Base-by-base conservation (phyloP, 64 coral and sea anemone species). In the Stichodactyla mertensii region DNA sequence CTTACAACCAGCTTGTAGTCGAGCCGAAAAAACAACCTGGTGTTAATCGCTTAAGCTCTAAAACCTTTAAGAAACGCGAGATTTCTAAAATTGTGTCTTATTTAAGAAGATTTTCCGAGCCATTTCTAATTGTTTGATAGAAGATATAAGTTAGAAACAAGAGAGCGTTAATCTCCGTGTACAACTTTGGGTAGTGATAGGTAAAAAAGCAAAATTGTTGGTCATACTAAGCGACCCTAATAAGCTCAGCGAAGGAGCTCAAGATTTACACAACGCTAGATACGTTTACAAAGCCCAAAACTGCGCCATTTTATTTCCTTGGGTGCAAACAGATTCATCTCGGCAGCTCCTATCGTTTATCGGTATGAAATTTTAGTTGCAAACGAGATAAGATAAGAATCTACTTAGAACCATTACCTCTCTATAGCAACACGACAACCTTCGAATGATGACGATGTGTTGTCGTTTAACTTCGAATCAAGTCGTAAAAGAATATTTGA, bases 151-250 rank as follows among this genome's bases (percentile, higher is more conserved):
- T 74, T 74, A 28, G 23, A 31, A 74, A 31, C 11, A 9, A 74
- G 69, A 74, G 18, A 74, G 10, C 24, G 69, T 27, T 74, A 27
- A 74, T 74, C 69, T 27, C 69, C 69, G 69, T 74, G 69, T 23
- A 23, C n/a, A 74, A 74, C 69, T n/a, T 74, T 27, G 69, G 69
- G 27, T 23, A 74, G 69, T 26, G 69, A 74, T 74, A 74, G n/a
- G 27, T 74, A 66, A 66, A 66, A n/a, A 45, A 45, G 12, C 62
- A 1, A 22, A 22, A 13, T 20, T 27, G 23, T 27, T 74, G 69
- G 69, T 13, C 26, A 19, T 74, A 8, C 26, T 74, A 74, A 23
- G n/a, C 6, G 26, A 31, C 69, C 36, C 1, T 11, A 74, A 74
- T 31, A 74, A 74, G 26, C 10, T 23, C 10, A 22, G 14, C 56